Conservation (phyloP, 2,113 vertebrate species). For the Antidorcas marsupialis region DNA sequence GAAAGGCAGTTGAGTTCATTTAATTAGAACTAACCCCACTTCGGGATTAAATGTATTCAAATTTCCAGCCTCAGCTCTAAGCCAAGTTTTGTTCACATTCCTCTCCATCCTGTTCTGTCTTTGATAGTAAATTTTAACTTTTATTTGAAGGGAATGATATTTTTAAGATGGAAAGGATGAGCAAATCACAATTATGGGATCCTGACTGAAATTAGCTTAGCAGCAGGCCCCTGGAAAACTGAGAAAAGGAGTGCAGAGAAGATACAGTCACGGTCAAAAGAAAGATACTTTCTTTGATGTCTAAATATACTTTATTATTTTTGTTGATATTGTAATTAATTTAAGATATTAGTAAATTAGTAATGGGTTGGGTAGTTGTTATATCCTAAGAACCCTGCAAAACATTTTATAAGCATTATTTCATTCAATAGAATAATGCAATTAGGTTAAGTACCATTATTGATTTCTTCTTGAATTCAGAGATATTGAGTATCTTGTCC, state of each 20-base stretch:
- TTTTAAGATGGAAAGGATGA: not conserved
- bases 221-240: not conserved
- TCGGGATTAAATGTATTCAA: not conserved
- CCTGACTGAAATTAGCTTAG: not conserved
- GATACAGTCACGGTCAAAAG: not conserved
- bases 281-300: not conserved
- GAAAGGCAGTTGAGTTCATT: slow-evolving; percentile 42
- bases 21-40: slow-evolving; percentile 29
- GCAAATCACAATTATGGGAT: not conserved
- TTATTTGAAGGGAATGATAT: not conserved
- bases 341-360: not conserved
- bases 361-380: not conserved
- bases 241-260: not conserved
- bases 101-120: not conserved
- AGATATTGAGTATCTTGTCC: not conserved
- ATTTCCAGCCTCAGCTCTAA: not conserved
- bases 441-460: not conserved
- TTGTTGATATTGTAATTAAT: not conserved
- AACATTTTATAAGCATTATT: not conserved
- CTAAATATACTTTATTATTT: not conserved
- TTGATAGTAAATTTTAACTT: not conserved
- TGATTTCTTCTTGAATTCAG: not conserved
- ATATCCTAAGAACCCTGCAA: not conserved
- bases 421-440: not conserved
- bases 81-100: not conserved